A percentile compares a stretch with the other conserved stretches of the same genome.
Evolutionary conservation across 2,797 vertebrate genomes (phyloP).

Genomic region (Enteromius thamalakanensis): DNA sequence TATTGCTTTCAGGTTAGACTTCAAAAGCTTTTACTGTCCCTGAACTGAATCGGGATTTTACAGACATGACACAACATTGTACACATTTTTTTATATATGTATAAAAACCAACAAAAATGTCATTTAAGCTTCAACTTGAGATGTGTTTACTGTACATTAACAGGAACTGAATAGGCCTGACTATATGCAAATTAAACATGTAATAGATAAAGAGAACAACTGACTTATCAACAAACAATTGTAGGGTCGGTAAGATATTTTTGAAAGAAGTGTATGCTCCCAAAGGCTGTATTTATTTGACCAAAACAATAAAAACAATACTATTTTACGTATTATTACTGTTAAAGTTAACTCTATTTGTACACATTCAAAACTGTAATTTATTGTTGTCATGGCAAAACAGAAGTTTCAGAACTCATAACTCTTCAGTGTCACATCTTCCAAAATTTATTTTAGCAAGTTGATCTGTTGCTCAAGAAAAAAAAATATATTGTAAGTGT

Average conservation of each 20-base stretch:
- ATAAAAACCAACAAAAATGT: not conserved
- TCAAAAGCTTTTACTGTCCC: not conserved
- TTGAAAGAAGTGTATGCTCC: not conserved
- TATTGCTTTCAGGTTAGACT: constrained; percentile 89
- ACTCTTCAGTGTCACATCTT: not conserved
- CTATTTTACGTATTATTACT: not conserved
- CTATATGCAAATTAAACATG: not conserved
- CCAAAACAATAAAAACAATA: not conserved
- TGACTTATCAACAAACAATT: not conserved
- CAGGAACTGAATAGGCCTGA: not conserved
- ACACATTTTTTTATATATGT: too few species aligned
- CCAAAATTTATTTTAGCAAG: too few species aligned
- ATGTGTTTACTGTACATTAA: not conserved
- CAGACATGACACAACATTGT: not conserved
- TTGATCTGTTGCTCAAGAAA: not conserved
- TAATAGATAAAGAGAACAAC: not conserved
- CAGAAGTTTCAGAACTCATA: not conserved
- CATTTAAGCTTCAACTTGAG: not conserved
- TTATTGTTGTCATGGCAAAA: not conserved
- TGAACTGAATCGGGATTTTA: not conserved
- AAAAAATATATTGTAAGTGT: not conserved
- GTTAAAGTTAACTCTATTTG: not conserved
- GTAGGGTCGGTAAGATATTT: not conserved
- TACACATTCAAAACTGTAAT: not conserved
- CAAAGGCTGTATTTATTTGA: not conserved